Evolutionary conservation across 2,113 vertebrate genomes (phyloP), one percentile per base, ranked within the genome.

Genomic region (Chloroceryle aenea): DNA sequence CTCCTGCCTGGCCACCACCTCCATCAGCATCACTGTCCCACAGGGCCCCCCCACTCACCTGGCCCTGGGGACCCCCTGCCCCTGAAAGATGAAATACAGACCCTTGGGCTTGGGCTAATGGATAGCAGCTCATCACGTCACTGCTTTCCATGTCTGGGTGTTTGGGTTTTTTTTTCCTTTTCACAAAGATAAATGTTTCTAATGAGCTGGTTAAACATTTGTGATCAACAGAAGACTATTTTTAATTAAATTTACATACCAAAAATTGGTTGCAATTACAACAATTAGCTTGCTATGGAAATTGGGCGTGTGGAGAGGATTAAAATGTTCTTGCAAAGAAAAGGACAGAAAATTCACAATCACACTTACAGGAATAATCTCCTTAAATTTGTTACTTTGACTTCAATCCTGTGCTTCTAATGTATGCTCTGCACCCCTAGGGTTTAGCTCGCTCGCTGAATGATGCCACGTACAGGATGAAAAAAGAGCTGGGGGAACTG

Each of bases 181-280:
- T 20, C 92, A 68, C 85, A 69, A 85, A 91, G 90, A 95, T 42
- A 95, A 96, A 92, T 52, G 47, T 68, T 85, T 55, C 48, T 94
- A 63, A 89, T 92, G 94, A 97, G 78, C 77, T 83, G 68, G 87
- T 89, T 97, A 95, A 97, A 96, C 89, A 94, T 26, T 63, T 84
- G 68, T 58, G 67, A 93, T 92, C 93, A 84, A 72, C 55, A 29
- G n/a, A 90, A 95, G 95, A 77, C 69, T 16, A 55, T 9, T 83
- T 96, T 95, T 85, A 97, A 96, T 97, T 96, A 97, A 82, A 87
- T 97, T 97, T 96, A 90, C 79, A 77, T 43, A n/a, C 55, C 89
- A 97, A 92, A 91, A 90, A 96, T 61, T 85, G 78, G 71, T 84
- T 89, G 53, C 74, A 72, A 87, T 86, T 75, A 64, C 83, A 96